Percentiles rank a stretch among this genome's conserved stretches.
phyloP scores from a whole-genome alignment of 2,797 vertebrate genomes.

The Fistularia tabacaria region DNA sequence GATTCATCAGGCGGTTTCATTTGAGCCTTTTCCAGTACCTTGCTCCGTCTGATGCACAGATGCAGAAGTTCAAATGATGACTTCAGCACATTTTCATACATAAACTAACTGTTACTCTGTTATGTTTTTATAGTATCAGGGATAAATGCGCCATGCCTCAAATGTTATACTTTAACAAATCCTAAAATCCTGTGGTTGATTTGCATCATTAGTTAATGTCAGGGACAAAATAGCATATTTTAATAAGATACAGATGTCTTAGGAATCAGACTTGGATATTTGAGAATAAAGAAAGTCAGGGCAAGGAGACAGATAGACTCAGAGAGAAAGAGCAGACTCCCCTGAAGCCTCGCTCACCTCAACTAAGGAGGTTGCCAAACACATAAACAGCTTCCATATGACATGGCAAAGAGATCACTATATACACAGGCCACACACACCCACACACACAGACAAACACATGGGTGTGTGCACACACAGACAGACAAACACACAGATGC shows the following conservation, averaged over 20 bases:
- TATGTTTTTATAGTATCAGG: slow-evolving; percentile 12
- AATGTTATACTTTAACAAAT: slow-evolving; percentile 36
- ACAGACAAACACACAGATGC: background rate
- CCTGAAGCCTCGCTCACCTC: slow-evolving; percentile 52
- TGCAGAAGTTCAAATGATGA: slow-evolving; percentile 30
- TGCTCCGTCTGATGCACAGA: slow-evolving; percentile 30
- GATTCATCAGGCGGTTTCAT: slow-evolving; percentile 30
- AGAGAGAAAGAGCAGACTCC: slow-evolving; percentile 47
- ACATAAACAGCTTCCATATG: slow-evolving; percentile 70
- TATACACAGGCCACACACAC: slow-evolving; percentile 37
- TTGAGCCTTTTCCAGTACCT: slow-evolving; percentile 28
- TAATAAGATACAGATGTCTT: slow-evolving; percentile 69
- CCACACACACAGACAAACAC: slow-evolving; percentile 27
- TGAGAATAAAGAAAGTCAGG: slow-evolving; percentile 25
- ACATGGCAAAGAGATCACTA: slow-evolving; percentile 48
- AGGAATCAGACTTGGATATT: slow-evolving; percentile 37
- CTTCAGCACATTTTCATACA: slow-evolving; percentile 18
- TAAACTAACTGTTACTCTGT: slow-evolving; percentile 10
- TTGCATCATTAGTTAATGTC: slow-evolving; percentile 61
- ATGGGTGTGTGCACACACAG: no score
- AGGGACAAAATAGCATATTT: slow-evolving; percentile 35
- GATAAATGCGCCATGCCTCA: slow-evolving; percentile 6
- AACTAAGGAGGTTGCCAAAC: slow-evolving; percentile 42
- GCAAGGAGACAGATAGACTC: slow-evolving; percentile 25
- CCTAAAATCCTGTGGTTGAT: slow-evolving; percentile 43